Base-by-base conservation (phyloP, 2,888 invertebrate species). In the Incurvaria masculella region DNA sequence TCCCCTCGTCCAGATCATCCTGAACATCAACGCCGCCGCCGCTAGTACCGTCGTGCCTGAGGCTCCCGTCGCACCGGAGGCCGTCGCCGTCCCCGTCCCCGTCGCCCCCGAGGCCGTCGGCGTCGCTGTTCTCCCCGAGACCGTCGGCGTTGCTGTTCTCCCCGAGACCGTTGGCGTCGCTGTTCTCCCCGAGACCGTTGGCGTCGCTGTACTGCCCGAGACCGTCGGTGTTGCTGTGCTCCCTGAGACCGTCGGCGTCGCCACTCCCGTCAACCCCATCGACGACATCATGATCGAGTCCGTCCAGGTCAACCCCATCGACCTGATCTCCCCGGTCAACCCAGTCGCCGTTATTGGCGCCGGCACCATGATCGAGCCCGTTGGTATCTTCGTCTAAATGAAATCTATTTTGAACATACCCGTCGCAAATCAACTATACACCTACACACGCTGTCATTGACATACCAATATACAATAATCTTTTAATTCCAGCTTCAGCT, bases 1-100 rank as follows among this genome's bases (percentile, higher is more conserved):
- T 44, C 56, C 57, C 16, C 54, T 58, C n/a, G 56, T 61, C n/a
- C 56, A 58, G 49, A 53, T 60, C 51, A 58, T 56, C 54, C 44
- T 58, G 45, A 57, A 57, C 54, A 52, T 58, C 41, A 50, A 56
- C 51, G 52, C 48, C 16, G 40, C 50, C 10, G 39, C 43, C 26
- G 21, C 41, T 49, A 42, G 47, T 18, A 52, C 45, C 42, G 54
- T 54, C 46, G 23, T 21, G 23, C 42, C 43, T 19, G 46, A 21
- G n/a, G 47, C 26, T 14, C n/a, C 44, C 11, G 48, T 48, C 20
- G 44, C 47, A 14, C 46, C n/a, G n/a, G n/a, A n/a, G n/a, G n/a
- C 39, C 39, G 16, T 39, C 39, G 39, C 5, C 16, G 39, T 6
- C 39, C 10, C 39, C 39, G 4, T 14, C n/a, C n/a, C 50, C 14